Percentiles rank a stretch among this genome's conserved stretches.
These are phyloP conservation scores for Protodeltote pygarga DNA, from an alignment of 2,888 invertebrate species.

Conservation along the genomic window DNA sequence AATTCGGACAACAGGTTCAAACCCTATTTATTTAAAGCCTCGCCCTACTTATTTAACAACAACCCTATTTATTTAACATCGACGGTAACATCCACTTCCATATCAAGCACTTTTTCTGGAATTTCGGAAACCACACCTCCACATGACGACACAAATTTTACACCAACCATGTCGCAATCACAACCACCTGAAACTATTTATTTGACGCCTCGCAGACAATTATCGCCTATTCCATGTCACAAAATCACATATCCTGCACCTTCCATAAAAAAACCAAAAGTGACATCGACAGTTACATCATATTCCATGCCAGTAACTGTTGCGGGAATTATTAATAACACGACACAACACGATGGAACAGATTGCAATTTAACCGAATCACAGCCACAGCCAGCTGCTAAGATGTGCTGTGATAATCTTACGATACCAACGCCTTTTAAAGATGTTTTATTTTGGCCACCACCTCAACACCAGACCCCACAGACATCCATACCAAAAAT, in stretches of 20 bases:
- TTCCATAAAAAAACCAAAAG: conserved; percentile 1
- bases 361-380: not conserved
- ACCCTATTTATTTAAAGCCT: too few relatives aligned
- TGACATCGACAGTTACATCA: conserved; percentile 1
- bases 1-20: too few relatives aligned
- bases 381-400: conserved; percentile 1
- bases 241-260: conserved; percentile 1
- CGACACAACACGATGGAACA: not conserved
- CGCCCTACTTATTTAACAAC: too few relatives aligned
- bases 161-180: too few relatives aligned
- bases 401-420: not conserved
- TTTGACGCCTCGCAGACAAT: not conserved
- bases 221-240: conserved; percentile 1
- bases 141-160: too few relatives aligned
- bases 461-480: not conserved
- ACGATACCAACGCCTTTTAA: not conserved
- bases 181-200: too few relatives aligned
- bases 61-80: too few relatives aligned
- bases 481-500: not conserved
- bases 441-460: conserved; percentile 1
- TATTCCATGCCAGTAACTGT: conserved; percentile 1
- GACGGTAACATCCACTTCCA: not conserved
- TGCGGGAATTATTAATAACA: not conserved
- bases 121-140: not conserved
- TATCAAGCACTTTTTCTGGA: not conserved